phyloP scores from a whole-genome alignment of 2,113 vertebrate species.

The Rhinolophus sinicus region DNA sequence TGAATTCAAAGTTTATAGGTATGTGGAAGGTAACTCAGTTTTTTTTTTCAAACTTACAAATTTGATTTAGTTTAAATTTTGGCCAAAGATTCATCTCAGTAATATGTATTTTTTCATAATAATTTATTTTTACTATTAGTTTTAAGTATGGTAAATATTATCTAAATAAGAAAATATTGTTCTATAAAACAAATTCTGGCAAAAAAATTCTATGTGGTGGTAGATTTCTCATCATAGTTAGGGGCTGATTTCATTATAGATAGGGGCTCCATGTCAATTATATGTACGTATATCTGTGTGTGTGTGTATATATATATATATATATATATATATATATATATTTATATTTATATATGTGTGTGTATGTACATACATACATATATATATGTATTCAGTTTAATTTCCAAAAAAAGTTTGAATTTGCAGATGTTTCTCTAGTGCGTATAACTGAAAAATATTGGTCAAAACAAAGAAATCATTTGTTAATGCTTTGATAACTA shows the following conservation, averaged over 20 bases:
- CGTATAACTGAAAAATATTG: background rate
- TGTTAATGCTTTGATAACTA: slow-evolving; percentile 22
- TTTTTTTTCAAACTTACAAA: slow-evolving; percentile 14
- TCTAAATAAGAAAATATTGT: slow-evolving; percentile 36
- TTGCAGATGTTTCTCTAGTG: background rate
- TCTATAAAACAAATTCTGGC: background rate
- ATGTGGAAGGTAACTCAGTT: slow-evolving; percentile 22
- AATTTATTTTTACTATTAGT: slow-evolving; percentile 13
- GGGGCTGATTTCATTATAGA: background rate
- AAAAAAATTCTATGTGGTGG: background rate
- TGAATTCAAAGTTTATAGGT: slow-evolving; percentile 60
- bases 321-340: background rate
- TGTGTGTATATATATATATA: background rate
- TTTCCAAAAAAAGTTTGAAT: background rate
- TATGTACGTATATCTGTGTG: background rate
- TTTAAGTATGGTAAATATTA: slow-evolving; percentile 12
- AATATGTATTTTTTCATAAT: background rate
- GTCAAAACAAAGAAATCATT: background rate
- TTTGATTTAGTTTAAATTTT: slow-evolving; percentile 50
- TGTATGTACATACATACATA: background rate
- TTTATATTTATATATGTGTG: background rate
- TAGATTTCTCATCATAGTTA: background rate
- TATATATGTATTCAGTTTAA: slow-evolving; percentile 42
- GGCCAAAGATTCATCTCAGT: slow-evolving; percentile 31
- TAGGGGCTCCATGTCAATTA: background rate